Evolutionary conservation across 2,888 invertebrate genomes (phyloP).

Genomic region (Lysandra coridon): DNA sequence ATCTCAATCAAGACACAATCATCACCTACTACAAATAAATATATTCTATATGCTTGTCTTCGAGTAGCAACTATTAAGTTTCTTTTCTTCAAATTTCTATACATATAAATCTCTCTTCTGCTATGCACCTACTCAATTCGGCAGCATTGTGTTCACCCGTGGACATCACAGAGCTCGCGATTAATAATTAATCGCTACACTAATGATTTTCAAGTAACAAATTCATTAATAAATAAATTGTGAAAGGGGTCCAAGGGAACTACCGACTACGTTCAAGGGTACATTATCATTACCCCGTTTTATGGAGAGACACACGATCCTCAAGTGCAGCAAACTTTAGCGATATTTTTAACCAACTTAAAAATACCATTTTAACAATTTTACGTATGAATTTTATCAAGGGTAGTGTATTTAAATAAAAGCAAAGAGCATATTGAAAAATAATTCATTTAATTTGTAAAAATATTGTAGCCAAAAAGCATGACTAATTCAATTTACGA

Average conservation of each 20-base stretch:
- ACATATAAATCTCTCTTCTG: background rate
- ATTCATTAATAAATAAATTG: slow-evolving; percentile 53
- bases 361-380: too few species aligned
- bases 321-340: too few species aligned
- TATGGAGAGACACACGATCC: slow-evolving; percentile 44
- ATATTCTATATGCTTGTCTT: too few species aligned
- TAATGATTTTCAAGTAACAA: slow-evolving; percentile 57
- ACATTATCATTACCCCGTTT: slow-evolving; percentile 48
- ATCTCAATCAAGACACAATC: too few species aligned
- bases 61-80: background rate
- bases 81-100: background rate
- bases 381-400: too few species aligned
- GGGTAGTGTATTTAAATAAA: too few species aligned
- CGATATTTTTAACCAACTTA: background rate
- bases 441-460: background rate
- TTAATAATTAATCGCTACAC: slow-evolving; percentile 31
- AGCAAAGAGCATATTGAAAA: background rate
- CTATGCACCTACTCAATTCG: background rate
- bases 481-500: background rate
- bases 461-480: background rate
- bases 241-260: slow-evolving; percentile 45
- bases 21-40: too few species aligned
- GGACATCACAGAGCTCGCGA: background rate
- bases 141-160: background rate
- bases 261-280: slow-evolving; percentile 55